Evolutionary conservation across 2,888 invertebrate genomes (phyloP).

Genomic region (Xestia rhomboidea): DNA sequence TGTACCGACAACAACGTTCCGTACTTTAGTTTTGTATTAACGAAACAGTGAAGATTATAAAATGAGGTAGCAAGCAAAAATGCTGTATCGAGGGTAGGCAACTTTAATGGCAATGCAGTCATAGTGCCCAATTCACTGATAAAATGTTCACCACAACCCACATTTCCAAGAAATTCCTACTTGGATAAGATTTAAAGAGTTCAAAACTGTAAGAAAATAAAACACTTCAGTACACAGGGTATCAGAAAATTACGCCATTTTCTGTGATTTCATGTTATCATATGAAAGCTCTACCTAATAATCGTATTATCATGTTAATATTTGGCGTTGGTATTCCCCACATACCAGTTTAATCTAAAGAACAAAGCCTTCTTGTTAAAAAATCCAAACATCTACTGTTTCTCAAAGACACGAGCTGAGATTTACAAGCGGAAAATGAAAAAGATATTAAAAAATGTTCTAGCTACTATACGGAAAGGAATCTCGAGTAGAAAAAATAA

Average conservation of each 20-base stretch:
- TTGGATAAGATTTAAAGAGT: not conserved
- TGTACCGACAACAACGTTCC: not conserved
- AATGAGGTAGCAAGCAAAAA: not conserved
- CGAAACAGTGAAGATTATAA: not conserved
- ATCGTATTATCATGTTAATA: not conserved
- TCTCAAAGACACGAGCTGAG: conserved; percentile 40
- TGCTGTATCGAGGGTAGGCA: not conserved
- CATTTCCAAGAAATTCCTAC: not conserved
- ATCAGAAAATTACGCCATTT: not conserved
- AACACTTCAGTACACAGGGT: not conserved
- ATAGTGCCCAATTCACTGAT: not conserved
- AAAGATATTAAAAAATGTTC: conserved; percentile 49
- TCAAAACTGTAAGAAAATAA: not conserved
- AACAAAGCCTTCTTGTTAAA: conserved; percentile 23
- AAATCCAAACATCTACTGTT: conserved; percentile 20
- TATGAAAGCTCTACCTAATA: not conserved
- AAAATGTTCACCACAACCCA: not conserved
- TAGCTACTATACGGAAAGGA: conserved; percentile 39
- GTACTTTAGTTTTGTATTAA: not conserved
- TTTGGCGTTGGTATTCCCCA: not conserved
- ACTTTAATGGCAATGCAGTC: not conserved
- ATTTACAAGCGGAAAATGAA: conserved; percentile 56
- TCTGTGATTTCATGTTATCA: too few species aligned
- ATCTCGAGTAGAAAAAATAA: conserved; percentile 44
- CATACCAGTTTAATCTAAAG: not conserved